Conservation (phyloP, 2,888 invertebrate genomes). For the Leptopilina syphax region DNA sequence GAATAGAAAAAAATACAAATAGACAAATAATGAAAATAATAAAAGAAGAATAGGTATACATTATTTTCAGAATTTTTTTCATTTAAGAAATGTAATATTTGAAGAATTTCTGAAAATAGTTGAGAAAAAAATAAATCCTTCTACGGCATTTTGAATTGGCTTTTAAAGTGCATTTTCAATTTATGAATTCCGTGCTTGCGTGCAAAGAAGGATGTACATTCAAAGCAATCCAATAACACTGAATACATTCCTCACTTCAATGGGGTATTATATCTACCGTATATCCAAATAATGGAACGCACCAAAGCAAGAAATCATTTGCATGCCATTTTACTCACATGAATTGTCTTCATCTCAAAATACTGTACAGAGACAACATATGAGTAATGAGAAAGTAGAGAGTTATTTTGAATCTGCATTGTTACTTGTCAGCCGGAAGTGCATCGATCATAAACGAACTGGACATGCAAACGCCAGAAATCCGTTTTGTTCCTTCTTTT, state of each 20-base stretch:
- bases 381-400: slow-evolving; percentile 62
- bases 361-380: slow-evolving; percentile 53
- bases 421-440: slow-evolving; percentile 50
- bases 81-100: background rate
- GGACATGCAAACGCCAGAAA: slow-evolving; percentile 46
- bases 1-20: no score
- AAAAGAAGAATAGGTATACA: no score
- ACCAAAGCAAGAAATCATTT: slow-evolving; percentile 54
- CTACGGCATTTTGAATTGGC: background rate
- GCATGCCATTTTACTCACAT: slow-evolving; percentile 50
- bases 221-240: slow-evolving; percentile 40
- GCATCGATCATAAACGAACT: slow-evolving; percentile 49
- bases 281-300: slow-evolving; percentile 45
- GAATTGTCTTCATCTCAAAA: slow-evolving; percentile 54
- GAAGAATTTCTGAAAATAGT: background rate
- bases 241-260: slow-evolving; percentile 41
- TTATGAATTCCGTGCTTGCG: slow-evolving; percentile 24
- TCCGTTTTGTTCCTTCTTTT: background rate
- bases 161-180: slow-evolving; percentile 30
- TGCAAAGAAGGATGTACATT: slow-evolving; percentile 29
- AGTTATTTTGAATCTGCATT: slow-evolving; percentile 59
- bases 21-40: no score
- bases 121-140: background rate
- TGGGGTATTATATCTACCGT: slow-evolving; percentile 50
- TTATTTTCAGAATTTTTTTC: background rate